Evolutionary conservation across 2,888 invertebrate genomes (phyloP), one percentile per base, ranked within the genome.

Genomic region (Pristionchus entomophagus): DNA sequence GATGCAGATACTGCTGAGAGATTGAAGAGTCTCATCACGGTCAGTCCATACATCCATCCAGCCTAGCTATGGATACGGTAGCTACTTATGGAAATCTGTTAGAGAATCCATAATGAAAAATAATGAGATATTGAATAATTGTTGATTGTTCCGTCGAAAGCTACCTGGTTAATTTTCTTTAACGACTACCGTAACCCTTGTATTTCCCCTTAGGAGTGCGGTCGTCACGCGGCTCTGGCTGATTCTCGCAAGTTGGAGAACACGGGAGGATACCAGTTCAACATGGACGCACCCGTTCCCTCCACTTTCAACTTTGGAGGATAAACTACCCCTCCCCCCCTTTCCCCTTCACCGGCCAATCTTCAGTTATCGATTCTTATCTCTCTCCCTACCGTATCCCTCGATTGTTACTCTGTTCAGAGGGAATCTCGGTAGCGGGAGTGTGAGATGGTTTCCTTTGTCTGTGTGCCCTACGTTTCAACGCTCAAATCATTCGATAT

Each of bases 241-340:
- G 62, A 86, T 59, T 86, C 86, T 84, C 84, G 56, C 32, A 38
- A 86, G 32, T 2, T 86, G 26, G 86, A 86, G 80, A 80, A 59
- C 19, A 49, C 86, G 29, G 86, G 86, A 59, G 86, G 86, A 59
- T 86, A 86, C 45, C 45, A 59, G 32, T 86, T 86, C 86, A 80
- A 78, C 32, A 38, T 80, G 53, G 26, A 86, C 49, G 69, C 86
- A 22, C 80, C 62, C 22, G 86, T 86, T 49, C 86, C 86, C 29
- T 51, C 80, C 19, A 80, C 86, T 22, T 86, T 86, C 86, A 86
- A 86, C 62, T 86, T 86, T 51, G 86, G 86, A 56, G 56, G 85
- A 77, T 65, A 53, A 77, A 19, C 69, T 22, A 29, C 35, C 32
- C 10, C 32, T n/a, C 12, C 35, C 26, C 19, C 26, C n/a, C 62